Evolutionary conservation across 2,113 vertebrate species (phyloP).

Genomic region (Micromys minutus): DNA sequence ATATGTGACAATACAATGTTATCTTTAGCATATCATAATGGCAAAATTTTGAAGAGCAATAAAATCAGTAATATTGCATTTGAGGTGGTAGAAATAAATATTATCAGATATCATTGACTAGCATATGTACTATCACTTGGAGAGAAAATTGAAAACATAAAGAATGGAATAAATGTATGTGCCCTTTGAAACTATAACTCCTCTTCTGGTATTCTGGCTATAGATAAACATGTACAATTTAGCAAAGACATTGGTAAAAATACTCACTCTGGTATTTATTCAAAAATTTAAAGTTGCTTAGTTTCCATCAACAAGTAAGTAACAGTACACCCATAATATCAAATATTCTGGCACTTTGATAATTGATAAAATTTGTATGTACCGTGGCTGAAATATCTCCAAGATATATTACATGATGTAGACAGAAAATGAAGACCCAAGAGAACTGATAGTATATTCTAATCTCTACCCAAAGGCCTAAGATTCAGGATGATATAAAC

Average conservation of each 20-base stretch:
- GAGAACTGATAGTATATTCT: background rate
- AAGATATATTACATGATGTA: background rate
- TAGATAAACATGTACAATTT: background rate
- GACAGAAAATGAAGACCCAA: background rate
- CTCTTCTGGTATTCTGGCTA: constrained; percentile 3
- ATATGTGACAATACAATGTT: background rate
- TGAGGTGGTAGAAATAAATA: background rate
- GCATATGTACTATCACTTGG: background rate
- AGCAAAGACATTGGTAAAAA: background rate
- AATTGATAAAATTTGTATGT: constrained; percentile 23
- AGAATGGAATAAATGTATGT: background rate
- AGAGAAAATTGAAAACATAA: background rate
- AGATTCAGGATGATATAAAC: background rate
- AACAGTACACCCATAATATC: background rate
- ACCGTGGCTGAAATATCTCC: background rate
- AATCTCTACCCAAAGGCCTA: background rate
- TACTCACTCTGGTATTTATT: background rate
- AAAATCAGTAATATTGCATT: background rate
- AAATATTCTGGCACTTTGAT: background rate
- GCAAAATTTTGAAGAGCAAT: constrained; percentile 37
- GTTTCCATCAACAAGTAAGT: background rate
- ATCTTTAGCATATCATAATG: background rate
- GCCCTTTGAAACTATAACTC: background rate
- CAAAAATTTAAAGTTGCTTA: background rate
- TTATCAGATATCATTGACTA: background rate